These are phyloP conservation scores for Caenorhabditis plicata DNA, from an alignment of 2,888 invertebrate species.

Conservation along the genomic window DNA sequence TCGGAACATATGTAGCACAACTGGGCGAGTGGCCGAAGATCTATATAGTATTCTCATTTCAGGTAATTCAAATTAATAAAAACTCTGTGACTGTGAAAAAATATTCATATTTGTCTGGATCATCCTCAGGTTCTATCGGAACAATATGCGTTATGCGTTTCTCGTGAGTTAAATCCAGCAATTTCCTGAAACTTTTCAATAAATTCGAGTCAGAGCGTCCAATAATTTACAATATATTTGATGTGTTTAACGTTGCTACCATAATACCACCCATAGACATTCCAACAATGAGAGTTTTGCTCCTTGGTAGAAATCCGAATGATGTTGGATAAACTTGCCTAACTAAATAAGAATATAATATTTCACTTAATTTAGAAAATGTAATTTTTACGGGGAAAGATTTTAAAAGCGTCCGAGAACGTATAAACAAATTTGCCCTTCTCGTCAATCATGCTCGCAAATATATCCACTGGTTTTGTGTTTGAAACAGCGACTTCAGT, in stretches of 20 bases:
- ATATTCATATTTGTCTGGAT: constrained; percentile 32
- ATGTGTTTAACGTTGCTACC: constrained; percentile 18
- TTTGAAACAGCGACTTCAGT: no score
- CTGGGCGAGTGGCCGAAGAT: constrained; percentile 18
- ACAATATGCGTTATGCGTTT: constrained; percentile 13
- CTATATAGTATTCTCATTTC: constrained; percentile 1
- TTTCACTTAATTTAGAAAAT: not conserved
- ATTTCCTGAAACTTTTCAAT: no score
- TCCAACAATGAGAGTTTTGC: constrained; percentile 28
- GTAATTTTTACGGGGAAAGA: not conserved
- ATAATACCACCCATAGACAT: constrained; percentile 33
- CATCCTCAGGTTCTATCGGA: constrained; percentile 31
- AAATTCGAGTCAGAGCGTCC: not conserved
- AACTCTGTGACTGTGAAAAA: constrained; percentile 25
- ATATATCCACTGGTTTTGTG: no score
- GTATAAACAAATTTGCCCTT: no score
- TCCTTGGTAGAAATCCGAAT: constrained; percentile 23
- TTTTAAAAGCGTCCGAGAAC: constrained; percentile 7
- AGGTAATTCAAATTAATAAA: not conserved
- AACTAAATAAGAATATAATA: constrained; percentile 3
- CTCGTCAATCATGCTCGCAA: no score
- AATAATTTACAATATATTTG: constrained; percentile 25
- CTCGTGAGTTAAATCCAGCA: constrained; percentile 16
- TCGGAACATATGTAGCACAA: constrained; percentile 24
- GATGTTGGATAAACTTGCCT: constrained; percentile 9